Base-by-base conservation (phyloP, 2,888 invertebrate species). In the Myathropa florea region DNA sequence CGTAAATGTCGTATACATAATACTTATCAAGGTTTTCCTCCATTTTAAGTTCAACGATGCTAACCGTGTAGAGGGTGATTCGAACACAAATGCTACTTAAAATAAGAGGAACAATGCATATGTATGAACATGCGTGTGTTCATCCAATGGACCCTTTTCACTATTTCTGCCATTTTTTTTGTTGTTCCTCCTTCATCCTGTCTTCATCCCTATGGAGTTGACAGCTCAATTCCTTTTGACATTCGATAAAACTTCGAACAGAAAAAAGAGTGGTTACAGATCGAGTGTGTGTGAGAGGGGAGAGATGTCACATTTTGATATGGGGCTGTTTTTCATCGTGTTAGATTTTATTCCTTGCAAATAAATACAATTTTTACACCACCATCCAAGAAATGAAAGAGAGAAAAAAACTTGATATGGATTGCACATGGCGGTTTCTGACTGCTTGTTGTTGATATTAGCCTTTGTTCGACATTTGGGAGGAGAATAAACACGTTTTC, bases 261-360 rank as follows among this genome's bases (percentile, higher is more conserved):
- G 53, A 81, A 71, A 70, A 61, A 83, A 14, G 24, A 59, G 18
- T 24, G 63, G 18, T 53, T 61, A 21, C 4, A 23, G 24, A 79
- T 55, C 59, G 75, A 67, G 39, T 30, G 70, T 57, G 18, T 53
- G 46, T 4, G 46, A 68, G 60, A 82, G 64, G 73, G 70, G 46
- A 72, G 73, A 82, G 64, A 82, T 78, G 85, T 86, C 85, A 86
- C 63, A 82, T 86, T 86, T 86, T 86, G 85, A 86, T 78, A 78
- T 82, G 82, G 85, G 85, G 78, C 78, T 86, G 85, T 78, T 78
- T 81, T 72, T 63, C 26, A 64, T 82, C 67, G 64, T 82, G 77
- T 77, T 46, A 68, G 68, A 72, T 81, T 72, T 85, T 72, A 77
- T 76, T 68, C 63, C 68, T 76, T 73, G 77, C 85, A 85, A 85